Percentiles rank a stretch among this genome's conserved stretches.
These are phyloP conservation scores for Myiothlypis coronata DNA, from an alignment of 2,797 vertebrate species.

Conservation along the genomic window DNA sequence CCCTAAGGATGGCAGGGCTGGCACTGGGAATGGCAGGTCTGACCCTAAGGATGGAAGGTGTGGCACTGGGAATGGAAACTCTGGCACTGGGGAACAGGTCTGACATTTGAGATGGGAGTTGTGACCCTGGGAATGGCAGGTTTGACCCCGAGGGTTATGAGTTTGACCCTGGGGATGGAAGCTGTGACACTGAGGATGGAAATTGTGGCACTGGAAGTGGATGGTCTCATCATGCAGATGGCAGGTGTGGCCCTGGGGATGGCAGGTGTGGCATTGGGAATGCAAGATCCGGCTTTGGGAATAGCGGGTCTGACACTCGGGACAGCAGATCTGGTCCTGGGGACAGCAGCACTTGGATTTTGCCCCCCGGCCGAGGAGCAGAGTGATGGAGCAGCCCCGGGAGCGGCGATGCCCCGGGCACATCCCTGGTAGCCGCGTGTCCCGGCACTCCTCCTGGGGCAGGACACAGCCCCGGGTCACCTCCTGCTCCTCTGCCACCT, in stretches of 20 bases:
- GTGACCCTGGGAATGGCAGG: neutral
- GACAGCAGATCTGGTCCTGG: neutral
- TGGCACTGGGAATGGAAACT: rapidly evolving
- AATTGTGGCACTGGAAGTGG: neutral
- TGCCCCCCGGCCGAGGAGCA: rapidly evolving
- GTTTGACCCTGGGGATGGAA: too few relatives aligned
- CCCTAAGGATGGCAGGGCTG: too few relatives aligned
- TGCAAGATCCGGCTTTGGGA: too few relatives aligned
- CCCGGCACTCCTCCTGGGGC: neutral
- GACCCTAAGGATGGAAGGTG: too few relatives aligned
- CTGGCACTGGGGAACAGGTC: too few relatives aligned
- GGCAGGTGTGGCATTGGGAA: neutral
- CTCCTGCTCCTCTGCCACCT: neutral
- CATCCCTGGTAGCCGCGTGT: neutral
- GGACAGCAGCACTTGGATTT: neutral
- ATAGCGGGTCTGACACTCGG: rapidly evolving
- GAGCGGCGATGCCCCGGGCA: neutral
- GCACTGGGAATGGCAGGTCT: neutral
- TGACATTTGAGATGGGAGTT: neutral
- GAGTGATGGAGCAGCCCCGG: rapidly evolving
- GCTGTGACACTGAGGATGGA: neutral
- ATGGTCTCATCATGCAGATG: neutral
- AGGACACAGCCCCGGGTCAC: neutral
- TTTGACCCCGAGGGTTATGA: too few relatives aligned
- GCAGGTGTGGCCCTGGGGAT: rapidly evolving